Conservation (phyloP, 2,797 vertebrate species). For the Esox lucius region DNA sequence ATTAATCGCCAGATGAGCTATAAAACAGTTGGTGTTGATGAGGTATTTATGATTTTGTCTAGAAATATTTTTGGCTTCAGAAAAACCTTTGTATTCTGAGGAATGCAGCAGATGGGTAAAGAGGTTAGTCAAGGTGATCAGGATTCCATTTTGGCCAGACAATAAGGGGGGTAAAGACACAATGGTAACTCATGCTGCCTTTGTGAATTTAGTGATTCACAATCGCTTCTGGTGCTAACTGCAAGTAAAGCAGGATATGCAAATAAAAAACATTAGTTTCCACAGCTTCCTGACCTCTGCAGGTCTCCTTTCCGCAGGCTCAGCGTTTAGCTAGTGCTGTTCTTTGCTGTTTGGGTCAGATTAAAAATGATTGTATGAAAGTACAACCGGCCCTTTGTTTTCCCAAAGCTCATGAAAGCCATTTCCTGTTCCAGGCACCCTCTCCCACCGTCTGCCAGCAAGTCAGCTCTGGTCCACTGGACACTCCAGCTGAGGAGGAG, state of each 20-base stretch:
- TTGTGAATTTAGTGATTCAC: slow-evolving; percentile 3
- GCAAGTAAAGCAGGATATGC: slow-evolving; percentile 28
- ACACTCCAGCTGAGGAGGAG: slow-evolving; percentile 88
- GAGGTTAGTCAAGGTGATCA: slow-evolving; percentile 16
- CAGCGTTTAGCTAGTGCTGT: not conserved
- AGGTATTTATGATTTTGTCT: slow-evolving; percentile 66
- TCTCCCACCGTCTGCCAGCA: slow-evolving; percentile 69
- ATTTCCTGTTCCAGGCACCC: slow-evolving; percentile 19
- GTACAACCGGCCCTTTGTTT: not conserved
- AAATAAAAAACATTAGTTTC: slow-evolving; percentile 25
- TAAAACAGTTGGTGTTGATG: slow-evolving; percentile 83
- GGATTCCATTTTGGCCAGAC: slow-evolving; percentile 16
- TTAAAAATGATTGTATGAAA: not conserved
- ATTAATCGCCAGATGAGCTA: slow-evolving; percentile 90
- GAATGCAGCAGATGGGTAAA: not conserved
- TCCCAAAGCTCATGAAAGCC: not conserved
- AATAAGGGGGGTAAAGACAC: not conserved
- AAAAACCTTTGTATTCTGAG: not conserved
- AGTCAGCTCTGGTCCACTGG: slow-evolving; percentile 78
- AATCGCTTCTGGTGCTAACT: slow-evolving; percentile 15
- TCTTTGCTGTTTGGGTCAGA: not conserved
- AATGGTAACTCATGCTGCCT: not conserved
- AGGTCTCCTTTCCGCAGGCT: not conserved
- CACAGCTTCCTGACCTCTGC: slow-evolving; percentile 27
- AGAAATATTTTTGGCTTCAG: not conserved